Conservation (phyloP, 53 echinoderm and acorn worm species). For the Mesocentrotus franciscanus region DNA sequence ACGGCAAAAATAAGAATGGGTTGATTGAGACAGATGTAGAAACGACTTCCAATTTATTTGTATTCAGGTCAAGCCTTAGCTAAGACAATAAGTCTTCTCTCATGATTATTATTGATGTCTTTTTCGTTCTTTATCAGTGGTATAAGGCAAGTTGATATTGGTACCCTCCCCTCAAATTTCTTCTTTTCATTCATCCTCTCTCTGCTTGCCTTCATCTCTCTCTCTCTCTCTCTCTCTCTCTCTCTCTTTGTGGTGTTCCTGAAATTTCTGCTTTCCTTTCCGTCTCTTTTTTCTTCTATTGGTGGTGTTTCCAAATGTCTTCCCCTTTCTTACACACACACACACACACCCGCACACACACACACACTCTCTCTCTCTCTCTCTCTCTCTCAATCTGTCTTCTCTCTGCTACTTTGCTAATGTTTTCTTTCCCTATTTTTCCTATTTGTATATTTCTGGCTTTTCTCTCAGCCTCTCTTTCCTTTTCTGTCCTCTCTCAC, state of each 20-base stretch:
- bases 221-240: not conserved
- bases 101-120: constrained; percentile 33
- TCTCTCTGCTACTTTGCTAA: not conserved
- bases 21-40: constrained; percentile 38
- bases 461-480: not conserved
- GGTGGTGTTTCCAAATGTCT: too few species aligned
- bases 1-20: not conserved
- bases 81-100: constrained; percentile 1
- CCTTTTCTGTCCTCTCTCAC: not conserved
- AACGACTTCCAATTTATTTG: constrained; percentile 35
- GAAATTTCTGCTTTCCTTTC: not conserved
- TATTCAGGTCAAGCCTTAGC: constrained; percentile 38
- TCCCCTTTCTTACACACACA: too few species aligned
- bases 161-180: not conserved
- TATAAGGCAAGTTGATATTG: not conserved
- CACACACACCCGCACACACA: too few species aligned
- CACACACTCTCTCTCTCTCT: too few species aligned
- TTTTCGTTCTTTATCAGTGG: not conserved
- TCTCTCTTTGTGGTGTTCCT: not conserved
- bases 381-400: not conserved
- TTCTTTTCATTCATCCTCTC: not conserved
- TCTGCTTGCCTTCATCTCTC: not conserved
- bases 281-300: not conserved
- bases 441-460: not conserved
- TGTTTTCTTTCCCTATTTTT: too few species aligned